phyloP scores from a whole-genome alignment of 2,888 invertebrate species.

The Catocala sponsa region DNA sequence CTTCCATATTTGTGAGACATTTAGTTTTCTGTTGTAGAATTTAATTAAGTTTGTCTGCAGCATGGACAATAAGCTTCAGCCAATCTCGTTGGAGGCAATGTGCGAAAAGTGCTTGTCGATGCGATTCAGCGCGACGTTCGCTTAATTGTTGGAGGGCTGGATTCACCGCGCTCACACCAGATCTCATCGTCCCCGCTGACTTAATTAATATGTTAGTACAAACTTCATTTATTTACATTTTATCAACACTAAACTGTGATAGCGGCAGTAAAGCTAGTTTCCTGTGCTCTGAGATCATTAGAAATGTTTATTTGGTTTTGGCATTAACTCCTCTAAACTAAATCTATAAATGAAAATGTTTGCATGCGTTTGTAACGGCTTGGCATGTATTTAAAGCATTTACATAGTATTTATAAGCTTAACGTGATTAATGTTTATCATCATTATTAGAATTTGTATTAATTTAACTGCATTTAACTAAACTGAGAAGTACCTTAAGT shows the following conservation, averaged over 20 bases:
- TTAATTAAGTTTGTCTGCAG: slow-evolving; percentile 68
- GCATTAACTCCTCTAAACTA: slow-evolving; percentile 3
- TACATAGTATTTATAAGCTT: background rate
- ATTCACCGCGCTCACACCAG: slow-evolving; percentile 87
- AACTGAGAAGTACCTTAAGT: too few relatives aligned
- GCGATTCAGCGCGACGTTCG: slow-evolving; percentile 89
- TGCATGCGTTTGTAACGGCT: background rate
- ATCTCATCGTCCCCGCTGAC: slow-evolving; percentile 90
- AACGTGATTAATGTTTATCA: too few relatives aligned
- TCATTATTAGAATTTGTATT: too few relatives aligned
- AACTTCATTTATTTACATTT: slow-evolving; percentile 4
- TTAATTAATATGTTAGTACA: slow-evolving; percentile 88
- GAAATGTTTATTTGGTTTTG: slow-evolving; percentile 13
- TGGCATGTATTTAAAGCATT: background rate
- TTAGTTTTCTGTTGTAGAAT: background rate
- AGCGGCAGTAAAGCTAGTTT: background rate
- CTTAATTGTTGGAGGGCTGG: slow-evolving; percentile 91
- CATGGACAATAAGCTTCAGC: slow-evolving; percentile 89
- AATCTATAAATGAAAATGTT: slow-evolving; percentile 2
- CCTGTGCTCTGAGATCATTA: slow-evolving; percentile 43
- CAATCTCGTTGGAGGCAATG: slow-evolving; percentile 89
- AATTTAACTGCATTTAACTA: too few relatives aligned
- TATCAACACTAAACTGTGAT: background rate
- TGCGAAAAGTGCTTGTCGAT: slow-evolving; percentile 89
- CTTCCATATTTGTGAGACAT: too few relatives aligned